These are phyloP conservation scores for Hetaerina titia DNA, from an alignment of 2,888 invertebrate genomes.

Conservation along the genomic window DNA sequence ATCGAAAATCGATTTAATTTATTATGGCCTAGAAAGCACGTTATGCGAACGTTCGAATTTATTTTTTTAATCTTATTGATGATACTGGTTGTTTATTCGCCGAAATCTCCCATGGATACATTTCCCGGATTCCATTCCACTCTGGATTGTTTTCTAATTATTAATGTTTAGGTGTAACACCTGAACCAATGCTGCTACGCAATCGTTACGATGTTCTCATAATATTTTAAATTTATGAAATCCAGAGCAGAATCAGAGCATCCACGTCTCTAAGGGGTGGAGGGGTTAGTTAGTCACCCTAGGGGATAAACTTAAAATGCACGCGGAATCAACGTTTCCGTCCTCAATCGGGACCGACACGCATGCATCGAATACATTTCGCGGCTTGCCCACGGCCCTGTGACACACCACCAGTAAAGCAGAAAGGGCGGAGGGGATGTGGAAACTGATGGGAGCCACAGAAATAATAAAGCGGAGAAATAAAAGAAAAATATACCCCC, in stretches of 20 bases:
- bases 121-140: no score
- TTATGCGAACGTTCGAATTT: no score
- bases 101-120: no score
- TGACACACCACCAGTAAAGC: background rate
- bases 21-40: no score
- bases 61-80: no score
- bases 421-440: background rate
- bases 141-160: no score
- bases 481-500: background rate
- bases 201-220: no score
- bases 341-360: background rate
- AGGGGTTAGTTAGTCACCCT: background rate
- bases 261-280: background rate
- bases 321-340: background rate
- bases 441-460: background rate
- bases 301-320: background rate
- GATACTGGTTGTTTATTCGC: no score
- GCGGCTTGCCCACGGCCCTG: background rate
- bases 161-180: no score
- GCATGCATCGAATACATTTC: background rate
- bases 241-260: background rate
- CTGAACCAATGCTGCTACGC: background rate
- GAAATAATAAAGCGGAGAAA: background rate
- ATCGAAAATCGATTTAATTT: no score
- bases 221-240: background rate